Evolutionary conservation across 2,888 invertebrate species (phyloP), one percentile per base, ranked within the genome.

Genomic region (Reticulitermes lucifugus): DNA sequence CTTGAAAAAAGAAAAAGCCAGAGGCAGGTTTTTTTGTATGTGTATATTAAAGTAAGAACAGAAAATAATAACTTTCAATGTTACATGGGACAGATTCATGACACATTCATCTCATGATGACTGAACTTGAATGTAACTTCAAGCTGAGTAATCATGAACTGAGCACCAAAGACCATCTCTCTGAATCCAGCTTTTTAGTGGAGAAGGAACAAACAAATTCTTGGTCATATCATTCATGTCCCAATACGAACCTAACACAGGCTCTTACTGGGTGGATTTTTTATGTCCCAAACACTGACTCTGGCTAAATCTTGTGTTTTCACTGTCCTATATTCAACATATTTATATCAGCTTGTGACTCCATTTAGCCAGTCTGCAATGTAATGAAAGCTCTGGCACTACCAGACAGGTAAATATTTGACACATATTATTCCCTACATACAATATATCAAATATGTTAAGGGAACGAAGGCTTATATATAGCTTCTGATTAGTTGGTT

Each of bases 1-100:
- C 95, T 87, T 87, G 70, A 94, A 93, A 94, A 94, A 87, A 87
- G 93, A 94, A 94, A 94, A 94, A 96, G 95, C 96, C 96, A 95
- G 95, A 95, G 96, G 96, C 96, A 95, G 94, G 94, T 92, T 91
- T 91, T 85, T 77, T 77, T 77, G 51, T 77, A n/a, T 77, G 77
- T 77, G 22, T 46, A 25, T 51, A 73, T 77, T 46, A 77, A 77
- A 51, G 25, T 25, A 77, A 46, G 22, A 77, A 77, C n/a, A 10
- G 7, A 46, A 43, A 46, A 77, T 41, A 43, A 77, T n/a, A 46
- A 25, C 65, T 65, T 65, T 65, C 12, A 25, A 12, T 65, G 46
- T 77, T 73, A 73, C 22, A n/a, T 46, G 77, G 41, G 77, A 77
- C 77, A 77, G 43, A 46, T 10, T 25, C 65, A 65, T 55, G 55